Conservation (phyloP, 2,888 invertebrate species). For the Noctua janthina region DNA sequence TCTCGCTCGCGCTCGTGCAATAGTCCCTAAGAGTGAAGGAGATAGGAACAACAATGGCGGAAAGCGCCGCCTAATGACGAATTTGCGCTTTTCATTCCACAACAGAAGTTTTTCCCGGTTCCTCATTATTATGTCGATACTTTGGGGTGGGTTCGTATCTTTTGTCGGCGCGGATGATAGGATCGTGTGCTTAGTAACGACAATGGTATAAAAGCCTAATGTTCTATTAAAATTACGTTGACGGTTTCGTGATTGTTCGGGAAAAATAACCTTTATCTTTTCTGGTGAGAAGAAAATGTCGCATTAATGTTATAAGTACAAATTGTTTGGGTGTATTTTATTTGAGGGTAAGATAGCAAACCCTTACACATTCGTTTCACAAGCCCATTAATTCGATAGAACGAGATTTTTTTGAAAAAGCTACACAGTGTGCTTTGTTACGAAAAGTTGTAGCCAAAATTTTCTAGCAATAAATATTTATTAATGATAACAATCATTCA, state of each 20-base stretch:
- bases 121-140: slow-evolving; percentile 89
- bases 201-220: slow-evolving; percentile 78
- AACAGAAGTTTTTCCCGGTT: slow-evolving; percentile 90
- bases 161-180: slow-evolving; percentile 85
- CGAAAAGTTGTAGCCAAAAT: slow-evolving; percentile 8
- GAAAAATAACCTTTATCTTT: slow-evolving; percentile 67
- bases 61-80: slow-evolving; percentile 90
- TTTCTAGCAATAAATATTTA: neutral
- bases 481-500: neutral
- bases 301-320: slow-evolving; percentile 9
- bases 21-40: slow-evolving; percentile 70
- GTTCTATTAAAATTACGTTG: slow-evolving; percentile 69
- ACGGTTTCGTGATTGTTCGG: slow-evolving; percentile 62
- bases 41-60: slow-evolving; percentile 87
- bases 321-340: slow-evolving; percentile 24
- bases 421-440: neutral
- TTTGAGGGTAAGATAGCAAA: slow-evolving; percentile 4
- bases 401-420: neutral
- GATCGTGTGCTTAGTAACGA: slow-evolving; percentile 83
- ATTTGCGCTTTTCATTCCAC: slow-evolving; percentile 91
- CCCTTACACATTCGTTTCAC: neutral
- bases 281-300: slow-evolving; percentile 15
- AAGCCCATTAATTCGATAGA: neutral
- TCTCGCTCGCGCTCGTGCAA: slow-evolving; percentile 77
- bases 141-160: slow-evolving; percentile 85